Evolutionary conservation across 2,113 vertebrate genomes (phyloP).

Genomic region (Panurus biarmicus): DNA sequence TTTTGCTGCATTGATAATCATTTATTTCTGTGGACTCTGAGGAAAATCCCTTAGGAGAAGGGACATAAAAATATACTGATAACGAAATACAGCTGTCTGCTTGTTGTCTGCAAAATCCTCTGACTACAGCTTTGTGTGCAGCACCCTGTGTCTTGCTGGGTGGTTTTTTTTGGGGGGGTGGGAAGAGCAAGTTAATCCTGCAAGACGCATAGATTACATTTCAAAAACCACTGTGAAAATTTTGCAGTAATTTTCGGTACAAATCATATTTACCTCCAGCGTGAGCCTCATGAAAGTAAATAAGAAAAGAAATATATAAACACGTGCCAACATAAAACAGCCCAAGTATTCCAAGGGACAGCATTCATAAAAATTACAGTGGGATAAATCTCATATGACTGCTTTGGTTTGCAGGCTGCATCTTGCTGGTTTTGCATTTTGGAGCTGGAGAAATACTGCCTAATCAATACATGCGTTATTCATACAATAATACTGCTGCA

Average conservation of each 20-base stretch:
- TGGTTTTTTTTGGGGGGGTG: not conserved
- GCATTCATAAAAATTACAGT: not conserved
- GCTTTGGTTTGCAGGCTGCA: not conserved
- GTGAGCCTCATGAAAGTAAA: not conserved
- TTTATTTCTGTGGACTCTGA: not conserved
- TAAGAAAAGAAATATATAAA: not conserved
- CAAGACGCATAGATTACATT: not conserved
- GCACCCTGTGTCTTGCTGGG: not conserved
- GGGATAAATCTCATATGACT: not conserved
- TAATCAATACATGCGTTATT: not conserved
- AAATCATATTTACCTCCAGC: not conserved
- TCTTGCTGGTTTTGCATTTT: conserved; percentile 27
- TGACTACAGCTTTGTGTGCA: not conserved
- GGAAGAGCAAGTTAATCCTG: not conserved
- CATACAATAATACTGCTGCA: not conserved
- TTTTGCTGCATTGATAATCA: conserved; percentile 51
- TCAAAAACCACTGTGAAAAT: not conserved
- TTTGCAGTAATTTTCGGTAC: not conserved
- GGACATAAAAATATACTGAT: not conserved
- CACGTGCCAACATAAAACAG: not conserved
- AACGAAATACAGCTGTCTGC: not conserved
- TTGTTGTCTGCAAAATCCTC: not conserved
- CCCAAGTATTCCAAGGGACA: not conserved
- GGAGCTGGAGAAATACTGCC: not conserved
- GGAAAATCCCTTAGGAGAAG: not conserved